phyloP scores from a whole-genome alignment of 2,888 invertebrate species.

The Capitulum mitella region DNA sequence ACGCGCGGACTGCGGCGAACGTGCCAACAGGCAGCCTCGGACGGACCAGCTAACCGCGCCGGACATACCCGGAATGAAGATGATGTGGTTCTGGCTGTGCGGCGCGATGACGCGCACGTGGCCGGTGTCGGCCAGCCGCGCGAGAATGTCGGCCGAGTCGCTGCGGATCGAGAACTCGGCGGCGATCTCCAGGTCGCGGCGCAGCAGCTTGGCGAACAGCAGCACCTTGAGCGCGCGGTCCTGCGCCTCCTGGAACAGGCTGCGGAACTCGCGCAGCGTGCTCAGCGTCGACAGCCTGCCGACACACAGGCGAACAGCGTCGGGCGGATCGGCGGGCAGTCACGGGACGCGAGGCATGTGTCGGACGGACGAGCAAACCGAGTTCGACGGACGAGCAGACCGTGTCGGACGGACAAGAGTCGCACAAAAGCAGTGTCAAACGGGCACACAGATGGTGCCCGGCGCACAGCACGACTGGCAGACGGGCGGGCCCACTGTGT shows the following conservation, averaged over 20 bases:
- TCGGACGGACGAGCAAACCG: too few relatives aligned
- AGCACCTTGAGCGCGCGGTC: conserved; percentile 59
- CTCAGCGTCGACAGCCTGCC: not conserved
- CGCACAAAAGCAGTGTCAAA: too few relatives aligned
- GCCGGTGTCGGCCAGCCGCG: conserved; percentile 44
- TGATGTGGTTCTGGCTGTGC: conserved; percentile 43
- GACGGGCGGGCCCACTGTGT: too few relatives aligned
- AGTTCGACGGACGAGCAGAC: too few relatives aligned
- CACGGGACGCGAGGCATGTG: too few relatives aligned
- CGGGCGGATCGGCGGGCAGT: not conserved
- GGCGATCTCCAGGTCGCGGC: conserved; percentile 56
- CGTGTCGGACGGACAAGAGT: too few relatives aligned
- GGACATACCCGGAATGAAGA: conserved; percentile 44
- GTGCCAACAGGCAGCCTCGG: too few relatives aligned
- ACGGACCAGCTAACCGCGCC: too few relatives aligned
- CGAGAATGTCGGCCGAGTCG: conserved; percentile 42
- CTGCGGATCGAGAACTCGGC: conserved; percentile 45
- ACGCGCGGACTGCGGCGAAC: too few relatives aligned
- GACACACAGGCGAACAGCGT: conserved; percentile 15
- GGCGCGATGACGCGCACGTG: conserved; percentile 46
- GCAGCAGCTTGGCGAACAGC: conserved; percentile 69
- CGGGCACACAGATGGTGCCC: too few relatives aligned
- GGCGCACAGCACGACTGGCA: too few relatives aligned
- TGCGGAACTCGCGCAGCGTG: conserved; percentile 25
- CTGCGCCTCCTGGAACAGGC: conserved; percentile 25